phyloP scores from a whole-genome alignment of 2,797 vertebrate genomes.

The Acipenser oxyrinchus region DNA sequence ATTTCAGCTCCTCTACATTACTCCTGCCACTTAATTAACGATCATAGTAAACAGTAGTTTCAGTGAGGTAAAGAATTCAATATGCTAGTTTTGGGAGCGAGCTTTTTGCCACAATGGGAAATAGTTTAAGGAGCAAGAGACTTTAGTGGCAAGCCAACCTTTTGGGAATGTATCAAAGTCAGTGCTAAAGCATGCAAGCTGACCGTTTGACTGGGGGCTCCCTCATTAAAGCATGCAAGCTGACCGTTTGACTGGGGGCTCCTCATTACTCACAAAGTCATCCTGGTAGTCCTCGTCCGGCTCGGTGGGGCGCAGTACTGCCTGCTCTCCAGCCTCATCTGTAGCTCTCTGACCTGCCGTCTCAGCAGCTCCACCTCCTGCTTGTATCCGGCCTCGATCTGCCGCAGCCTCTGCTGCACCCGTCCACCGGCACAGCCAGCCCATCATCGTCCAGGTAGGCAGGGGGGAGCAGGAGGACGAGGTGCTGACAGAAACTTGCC shows the following conservation, averaged over 20 bases:
- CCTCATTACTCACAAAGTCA: slow-evolving; percentile 80
- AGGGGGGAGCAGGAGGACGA: slow-evolving; percentile 57
- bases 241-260: background rate
- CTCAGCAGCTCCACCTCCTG: slow-evolving; percentile 93
- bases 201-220: no score
- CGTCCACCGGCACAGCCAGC: slow-evolving; percentile 86
- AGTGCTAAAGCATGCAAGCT: no score
- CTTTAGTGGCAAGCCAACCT: no score
- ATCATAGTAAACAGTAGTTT: no score
- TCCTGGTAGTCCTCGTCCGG: slow-evolving; percentile 92
- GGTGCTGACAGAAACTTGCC: slow-evolving; percentile 30
- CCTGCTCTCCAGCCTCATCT: slow-evolving; percentile 88
- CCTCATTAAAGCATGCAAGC: no score
- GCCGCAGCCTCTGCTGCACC: slow-evolving; percentile 90
- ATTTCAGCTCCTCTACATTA: no score
- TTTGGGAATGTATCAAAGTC: no score
- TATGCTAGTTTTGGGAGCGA: no score
- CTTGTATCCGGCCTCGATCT: slow-evolving; percentile 94
- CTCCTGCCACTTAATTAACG: no score
- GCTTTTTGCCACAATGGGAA: no score
- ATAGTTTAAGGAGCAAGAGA: no score
- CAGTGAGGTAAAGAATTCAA: no score
- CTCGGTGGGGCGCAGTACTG: slow-evolving; percentile 81
- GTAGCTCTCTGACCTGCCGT: slow-evolving; percentile 88
- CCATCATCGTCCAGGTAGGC: slow-evolving; percentile 91